Percentiles rank a stretch among this genome's conserved stretches.
Conservation (phyloP, 35 echinoderm and acorn worm species). For the Amphiura filiformis region DNA sequence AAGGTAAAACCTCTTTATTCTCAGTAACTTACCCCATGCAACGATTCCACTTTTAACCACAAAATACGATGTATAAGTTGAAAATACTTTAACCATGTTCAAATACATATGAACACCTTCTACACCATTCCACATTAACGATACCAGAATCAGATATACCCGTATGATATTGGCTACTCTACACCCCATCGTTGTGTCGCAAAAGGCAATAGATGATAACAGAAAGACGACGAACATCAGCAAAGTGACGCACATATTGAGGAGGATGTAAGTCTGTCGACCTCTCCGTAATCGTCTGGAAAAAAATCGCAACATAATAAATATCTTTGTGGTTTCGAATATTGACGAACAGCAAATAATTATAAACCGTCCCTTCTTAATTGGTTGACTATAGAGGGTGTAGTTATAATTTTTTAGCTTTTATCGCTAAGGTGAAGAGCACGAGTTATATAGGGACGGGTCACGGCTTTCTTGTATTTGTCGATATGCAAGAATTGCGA, state of each 20-base stretch:
- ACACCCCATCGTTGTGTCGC: conserved; percentile 60
- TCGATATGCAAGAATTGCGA: no score
- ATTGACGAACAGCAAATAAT: no score
- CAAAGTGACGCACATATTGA: conserved; percentile 79
- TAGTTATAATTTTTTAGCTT: no score
- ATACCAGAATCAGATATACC: conserved; percentile 86
- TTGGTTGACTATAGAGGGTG: no score
- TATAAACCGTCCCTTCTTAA: no score
- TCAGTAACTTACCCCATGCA: conserved; percentile 94
- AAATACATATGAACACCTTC: conserved; percentile 95
- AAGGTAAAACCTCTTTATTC: no score
- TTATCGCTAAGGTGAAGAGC: no score
- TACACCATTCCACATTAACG: conserved; percentile 98
- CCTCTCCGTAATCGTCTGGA: conserved; percentile 76
- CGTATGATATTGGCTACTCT: conserved; percentile 81
- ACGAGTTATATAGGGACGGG: no score
- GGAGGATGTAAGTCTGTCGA: conserved; percentile 76
- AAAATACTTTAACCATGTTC: conserved; percentile 79
- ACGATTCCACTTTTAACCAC: conserved; percentile 77
- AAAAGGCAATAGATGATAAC: conserved; percentile 54
- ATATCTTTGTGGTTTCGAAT: neutral
- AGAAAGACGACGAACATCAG: conserved; percentile 65
- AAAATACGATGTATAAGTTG: conserved; percentile 68
- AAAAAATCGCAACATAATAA: neutral
- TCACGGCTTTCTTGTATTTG: no score